These are phyloP conservation scores for Drosophila tripunctata DNA, from an alignment of 2,888 invertebrate species.

Conservation along the genomic window DNA sequence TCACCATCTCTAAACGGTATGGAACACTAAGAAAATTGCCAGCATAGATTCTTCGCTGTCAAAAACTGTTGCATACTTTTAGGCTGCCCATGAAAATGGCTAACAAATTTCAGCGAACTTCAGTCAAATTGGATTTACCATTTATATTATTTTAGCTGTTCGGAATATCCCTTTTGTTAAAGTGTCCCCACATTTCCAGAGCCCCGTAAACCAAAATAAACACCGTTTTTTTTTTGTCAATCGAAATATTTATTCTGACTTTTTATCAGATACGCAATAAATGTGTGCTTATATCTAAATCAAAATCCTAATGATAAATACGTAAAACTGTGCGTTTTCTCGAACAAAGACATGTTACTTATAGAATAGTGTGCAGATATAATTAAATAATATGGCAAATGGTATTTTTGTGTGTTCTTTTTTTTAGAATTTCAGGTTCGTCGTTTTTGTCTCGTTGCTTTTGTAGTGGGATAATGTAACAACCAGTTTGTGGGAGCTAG, in stretches of 20 bases:
- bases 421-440: conserved; percentile 10
- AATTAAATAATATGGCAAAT: conserved; percentile 73
- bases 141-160: too few species aligned
- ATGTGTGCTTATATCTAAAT: conserved; percentile 55
- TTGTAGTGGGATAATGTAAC: conserved; percentile 38
- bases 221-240: conserved; percentile 28
- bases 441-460: conserved; percentile 14
- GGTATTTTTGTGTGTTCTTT: conserved; percentile 20
- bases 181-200: too few species aligned
- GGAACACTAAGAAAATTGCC: too few species aligned
- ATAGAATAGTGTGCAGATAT: conserved; percentile 42
- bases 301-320: conserved; percentile 56
- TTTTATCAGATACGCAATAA: conserved; percentile 57
- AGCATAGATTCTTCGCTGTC: too few species aligned
- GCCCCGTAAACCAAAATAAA: too few species aligned
- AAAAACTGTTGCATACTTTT: conserved; percentile 34
- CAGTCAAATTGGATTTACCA: too few species aligned
- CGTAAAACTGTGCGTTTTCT: conserved; percentile 28
- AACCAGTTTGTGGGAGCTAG: conserved; percentile 40
- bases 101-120: too few species aligned
- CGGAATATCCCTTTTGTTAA: too few species aligned
- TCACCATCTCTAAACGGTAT: too few species aligned
- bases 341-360: conserved; percentile 50
- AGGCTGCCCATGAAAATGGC: conserved; percentile 3
- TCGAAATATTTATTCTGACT: conserved; percentile 72